A percentile compares a stretch with the other conserved stretches of the same genome.
Evolutionary conservation across 2,888 invertebrate species (phyloP).

Genomic region (Trimorus sp.): DNA sequence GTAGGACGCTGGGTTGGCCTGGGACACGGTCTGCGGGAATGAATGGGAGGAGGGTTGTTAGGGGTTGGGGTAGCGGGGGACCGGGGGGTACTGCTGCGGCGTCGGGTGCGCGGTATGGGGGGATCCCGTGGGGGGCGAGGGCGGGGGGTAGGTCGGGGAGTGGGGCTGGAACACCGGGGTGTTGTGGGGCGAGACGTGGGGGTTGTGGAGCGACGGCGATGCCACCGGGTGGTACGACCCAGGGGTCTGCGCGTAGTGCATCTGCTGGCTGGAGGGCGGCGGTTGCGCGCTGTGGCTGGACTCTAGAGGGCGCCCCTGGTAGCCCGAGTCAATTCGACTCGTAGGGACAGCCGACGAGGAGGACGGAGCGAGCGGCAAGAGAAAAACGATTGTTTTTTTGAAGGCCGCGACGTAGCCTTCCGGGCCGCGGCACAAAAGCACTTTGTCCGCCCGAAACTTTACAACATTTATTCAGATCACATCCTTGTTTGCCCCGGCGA

Average conservation of each 20-base stretch:
- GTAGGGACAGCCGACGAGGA: conserved; percentile 2
- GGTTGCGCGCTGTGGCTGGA: conserved; percentile 66
- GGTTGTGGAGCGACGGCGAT: conserved; percentile 73
- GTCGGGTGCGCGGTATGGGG: conserved; percentile 77
- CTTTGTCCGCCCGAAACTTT: neutral
- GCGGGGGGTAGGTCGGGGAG: conserved; percentile 80
- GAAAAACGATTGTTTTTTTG: too few species aligned
- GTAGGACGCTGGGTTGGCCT: conserved; percentile 42
- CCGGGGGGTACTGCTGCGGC: conserved; percentile 80
- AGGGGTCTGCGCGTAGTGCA: conserved; percentile 43
- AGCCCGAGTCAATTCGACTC: neutral
- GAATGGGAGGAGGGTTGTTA: conserved; percentile 80
- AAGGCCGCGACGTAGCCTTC: neutral
- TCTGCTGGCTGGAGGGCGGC: conserved; percentile 33
- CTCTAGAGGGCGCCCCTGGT: conserved; percentile 35
- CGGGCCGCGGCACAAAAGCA: neutral
- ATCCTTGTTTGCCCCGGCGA: conserved; percentile 3
- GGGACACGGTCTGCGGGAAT: conserved; percentile 74
- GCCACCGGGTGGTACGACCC: conserved; percentile 45
- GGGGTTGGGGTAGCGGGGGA: conserved; percentile 80
- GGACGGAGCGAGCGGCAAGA: conserved; percentile 7
- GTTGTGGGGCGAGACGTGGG: conserved; percentile 77
- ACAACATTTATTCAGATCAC: neutral
- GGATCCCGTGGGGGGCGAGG: conserved; percentile 83
- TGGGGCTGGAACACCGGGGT: conserved; percentile 80